Evolutionary conservation across 2,113 vertebrate species (phyloP).

Genomic region (Galbula dea): DNA sequence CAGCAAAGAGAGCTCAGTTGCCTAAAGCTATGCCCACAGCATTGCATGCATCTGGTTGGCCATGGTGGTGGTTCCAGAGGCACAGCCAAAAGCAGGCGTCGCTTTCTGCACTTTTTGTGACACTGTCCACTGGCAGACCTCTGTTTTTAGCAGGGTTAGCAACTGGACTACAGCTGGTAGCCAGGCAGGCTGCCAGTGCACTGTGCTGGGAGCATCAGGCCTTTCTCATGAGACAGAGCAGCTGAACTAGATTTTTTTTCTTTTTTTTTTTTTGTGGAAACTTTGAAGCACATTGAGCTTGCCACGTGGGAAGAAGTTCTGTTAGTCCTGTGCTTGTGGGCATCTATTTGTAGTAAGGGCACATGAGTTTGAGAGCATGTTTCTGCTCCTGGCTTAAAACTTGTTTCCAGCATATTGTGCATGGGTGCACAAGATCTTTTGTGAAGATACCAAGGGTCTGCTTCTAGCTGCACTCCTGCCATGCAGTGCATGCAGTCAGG

Average conservation of each 20-base stretch:
- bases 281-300: background rate
- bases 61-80: background rate
- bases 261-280: background rate
- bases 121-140: conserved; percentile 34
- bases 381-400: background rate
- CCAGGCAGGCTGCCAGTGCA: conserved; percentile 61
- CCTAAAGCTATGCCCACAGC: background rate
- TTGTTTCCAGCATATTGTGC: background rate
- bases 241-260: background rate
- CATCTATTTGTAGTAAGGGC: background rate
- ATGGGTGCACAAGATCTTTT: background rate
- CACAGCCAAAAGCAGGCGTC: background rate
- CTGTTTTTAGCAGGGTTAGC: conserved; percentile 50
- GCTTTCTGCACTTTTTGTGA: background rate
- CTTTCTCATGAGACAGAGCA: conserved; percentile 35
- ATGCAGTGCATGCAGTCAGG: background rate
- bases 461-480: background rate
- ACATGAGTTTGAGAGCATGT: background rate
- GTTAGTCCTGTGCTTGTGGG: background rate
- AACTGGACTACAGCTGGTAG: conserved; percentile 58
- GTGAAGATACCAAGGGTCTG: background rate
- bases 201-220: background rate
- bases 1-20: background rate
- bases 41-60: accelerated
- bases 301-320: background rate